Base-by-base conservation (phyloP, 1,140 invertebrate genomes). In the Pogonomyrmex barbatus region DNA sequence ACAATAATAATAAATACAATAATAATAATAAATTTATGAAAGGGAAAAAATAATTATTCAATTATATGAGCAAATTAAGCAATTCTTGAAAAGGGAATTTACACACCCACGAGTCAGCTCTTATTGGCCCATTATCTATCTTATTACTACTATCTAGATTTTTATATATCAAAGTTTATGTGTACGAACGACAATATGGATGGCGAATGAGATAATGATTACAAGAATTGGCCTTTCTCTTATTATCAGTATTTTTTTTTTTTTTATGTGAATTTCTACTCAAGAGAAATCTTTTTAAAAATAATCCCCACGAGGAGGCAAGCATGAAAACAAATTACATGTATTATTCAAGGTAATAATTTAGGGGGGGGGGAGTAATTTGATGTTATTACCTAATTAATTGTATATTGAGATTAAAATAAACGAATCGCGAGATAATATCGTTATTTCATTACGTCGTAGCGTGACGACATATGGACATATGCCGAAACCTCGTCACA, bases 401-500 rank as follows among this genome's bases (percentile, higher is more conserved):
- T 24, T 33, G 45, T 45, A 50, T 36, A 58, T 78, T 78, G 6
- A 24, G 45, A 47, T 56, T 17, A 62, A 62, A 77, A 67, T 67
- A 65, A 79, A 79, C 24, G 14, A 71, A 70, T 56, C 14, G 42
- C 2, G 4, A 1, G 52, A 42, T 42, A 39, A n/a, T 56, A 24
- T 60, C 30, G n/a, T 47, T 58, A 30, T 33, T 58, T 82, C 12
- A 42, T 71, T 56, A 82, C 5, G 10, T 39, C 54, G 54, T 82
- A 39, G 39, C 67, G 54, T 60, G 52, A 56, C 65, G 33, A 24
- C 2, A 39, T 1, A 58, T 17, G 54, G 24, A 17, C 67, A 73
- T 73, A 73, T 82, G 68, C 54, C 67, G 67, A 73, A 73, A 58
- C 54, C 6, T 47, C 67, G 54, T 73, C 68, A 82, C 10, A 14